phyloP scores from a whole-genome alignment of 2,113 vertebrate species.

The Murina feae region DNA sequence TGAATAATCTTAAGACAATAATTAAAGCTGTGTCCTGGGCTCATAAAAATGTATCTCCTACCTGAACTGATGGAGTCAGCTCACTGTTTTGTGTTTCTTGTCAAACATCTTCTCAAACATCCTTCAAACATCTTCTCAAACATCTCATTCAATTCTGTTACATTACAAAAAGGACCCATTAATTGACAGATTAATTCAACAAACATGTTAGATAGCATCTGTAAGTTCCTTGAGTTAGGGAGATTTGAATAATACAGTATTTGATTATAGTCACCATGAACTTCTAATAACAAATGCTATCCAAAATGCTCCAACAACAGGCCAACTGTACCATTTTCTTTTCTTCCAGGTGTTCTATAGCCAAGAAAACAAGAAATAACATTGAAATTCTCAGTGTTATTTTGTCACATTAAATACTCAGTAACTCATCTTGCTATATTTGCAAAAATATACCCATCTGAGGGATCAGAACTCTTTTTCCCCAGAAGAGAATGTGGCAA shows the following conservation, averaged over 20 bases:
- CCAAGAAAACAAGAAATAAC: too few species aligned
- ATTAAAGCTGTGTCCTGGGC: background rate
- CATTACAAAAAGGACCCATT: background rate
- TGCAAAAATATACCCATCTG: background rate
- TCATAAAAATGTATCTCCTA: background rate
- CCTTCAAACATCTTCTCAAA: background rate
- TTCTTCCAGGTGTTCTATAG: background rate
- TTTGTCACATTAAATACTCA: background rate
- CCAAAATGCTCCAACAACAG: background rate
- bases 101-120: background rate
- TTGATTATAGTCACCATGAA: background rate
- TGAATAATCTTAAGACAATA: background rate
- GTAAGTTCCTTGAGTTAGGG: background rate
- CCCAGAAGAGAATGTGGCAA: background rate
- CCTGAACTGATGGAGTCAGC: background rate
- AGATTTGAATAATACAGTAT: background rate
- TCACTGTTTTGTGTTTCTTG: background rate
- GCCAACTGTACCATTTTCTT: background rate
- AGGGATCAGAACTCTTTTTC: background rate
- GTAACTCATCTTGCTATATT: background rate
- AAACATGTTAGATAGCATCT: background rate
- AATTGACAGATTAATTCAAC: background rate
- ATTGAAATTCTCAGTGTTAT: background rate
- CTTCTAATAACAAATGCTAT: background rate
- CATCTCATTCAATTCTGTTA: background rate